Evolutionary conservation across 2,888 invertebrate species (phyloP).

Genomic region (Brachyptera risi): DNA sequence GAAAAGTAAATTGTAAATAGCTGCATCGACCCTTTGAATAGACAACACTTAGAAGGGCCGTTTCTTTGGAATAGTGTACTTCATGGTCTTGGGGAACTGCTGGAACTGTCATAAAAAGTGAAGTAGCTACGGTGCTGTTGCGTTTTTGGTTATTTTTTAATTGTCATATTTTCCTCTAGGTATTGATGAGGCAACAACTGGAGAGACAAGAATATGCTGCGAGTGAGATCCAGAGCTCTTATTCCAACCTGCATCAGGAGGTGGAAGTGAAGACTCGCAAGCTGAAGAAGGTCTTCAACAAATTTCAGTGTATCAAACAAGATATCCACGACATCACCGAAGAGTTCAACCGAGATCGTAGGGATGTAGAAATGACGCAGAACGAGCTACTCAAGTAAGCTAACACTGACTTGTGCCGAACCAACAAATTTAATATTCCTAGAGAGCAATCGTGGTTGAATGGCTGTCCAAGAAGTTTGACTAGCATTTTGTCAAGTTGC

Average conservation of each 20-base stretch:
- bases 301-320: slow-evolving; percentile 68
- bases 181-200: slow-evolving; percentile 92
- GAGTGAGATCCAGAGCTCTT: slow-evolving; percentile 84
- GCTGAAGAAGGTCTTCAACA: slow-evolving; percentile 83
- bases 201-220: slow-evolving; percentile 93
- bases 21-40: too few species aligned
- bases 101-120: neutral
- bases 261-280: slow-evolving; percentile 95
- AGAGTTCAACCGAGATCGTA: slow-evolving; percentile 85
- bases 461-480: too few species aligned
- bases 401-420: too few species aligned
- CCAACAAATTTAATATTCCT: too few species aligned
- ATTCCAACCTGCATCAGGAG: slow-evolving; percentile 89
- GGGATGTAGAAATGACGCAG: slow-evolving; percentile 87
- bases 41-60: too few species aligned
- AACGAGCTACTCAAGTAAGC: slow-evolving; percentile 75
- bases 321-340: slow-evolving; percentile 79
- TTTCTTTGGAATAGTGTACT: too few species aligned
- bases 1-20: too few species aligned
- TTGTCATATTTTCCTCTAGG: slow-evolving; percentile 45
- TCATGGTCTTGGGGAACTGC: too few species aligned
- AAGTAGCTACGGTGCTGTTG: neutral
- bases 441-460: too few species aligned
- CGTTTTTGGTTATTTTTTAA: too few species aligned
- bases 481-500: too few species aligned